Evolutionary conservation across 2,113 vertebrate genomes (phyloP), one percentile per base, ranked within the genome.

Genomic region (Poeciliopsis retropinna): DNA sequence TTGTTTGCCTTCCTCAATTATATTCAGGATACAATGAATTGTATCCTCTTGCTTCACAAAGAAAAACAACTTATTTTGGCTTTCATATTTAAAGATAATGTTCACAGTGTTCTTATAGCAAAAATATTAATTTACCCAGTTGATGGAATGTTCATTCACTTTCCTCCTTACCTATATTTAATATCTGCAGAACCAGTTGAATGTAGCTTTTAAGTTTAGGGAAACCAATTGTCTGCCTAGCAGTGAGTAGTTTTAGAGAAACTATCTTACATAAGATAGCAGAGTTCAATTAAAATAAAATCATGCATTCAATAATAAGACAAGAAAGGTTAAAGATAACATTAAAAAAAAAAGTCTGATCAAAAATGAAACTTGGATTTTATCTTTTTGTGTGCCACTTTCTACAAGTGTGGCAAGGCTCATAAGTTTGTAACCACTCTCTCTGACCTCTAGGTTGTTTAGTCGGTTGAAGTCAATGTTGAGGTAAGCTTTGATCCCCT

Each of bases 401-500:
- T 41, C 39, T 41, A 41, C 14, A 41, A 39, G 39, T 39, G 39
- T 39, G 39, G 39, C 39, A 39, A 12, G 39, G 4, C 41, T 44
- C 41, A 17, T 44, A 17, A 25, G 51, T 57, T 57, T n/a, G 17
- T 10, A 57, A 57, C 51, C 51, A 11, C 22, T 57, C 25, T 57
- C 19, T 83, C 96, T 94, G 77, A 99, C 98, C 80, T 97, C 96
- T 67, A 96, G 94, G 87, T 98, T 97, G 78, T 96, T 96, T 31
- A 99, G 93, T 87, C 95, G 95, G 81, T 95, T 93, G 83, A 99
- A 95, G 87, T 99, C 97, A 32, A 99, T 96, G 86, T 96, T 94
- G 72, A 99, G 95, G 91, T 99, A 99, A 51, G 96, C 97, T 60
- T 85, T 96, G 88, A 99, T 99, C 85, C 98, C 98, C 0, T 96